These are phyloP conservation scores for Vireo altiloquus DNA, from an alignment of 2,113 vertebrate species.

Conservation along the genomic window DNA sequence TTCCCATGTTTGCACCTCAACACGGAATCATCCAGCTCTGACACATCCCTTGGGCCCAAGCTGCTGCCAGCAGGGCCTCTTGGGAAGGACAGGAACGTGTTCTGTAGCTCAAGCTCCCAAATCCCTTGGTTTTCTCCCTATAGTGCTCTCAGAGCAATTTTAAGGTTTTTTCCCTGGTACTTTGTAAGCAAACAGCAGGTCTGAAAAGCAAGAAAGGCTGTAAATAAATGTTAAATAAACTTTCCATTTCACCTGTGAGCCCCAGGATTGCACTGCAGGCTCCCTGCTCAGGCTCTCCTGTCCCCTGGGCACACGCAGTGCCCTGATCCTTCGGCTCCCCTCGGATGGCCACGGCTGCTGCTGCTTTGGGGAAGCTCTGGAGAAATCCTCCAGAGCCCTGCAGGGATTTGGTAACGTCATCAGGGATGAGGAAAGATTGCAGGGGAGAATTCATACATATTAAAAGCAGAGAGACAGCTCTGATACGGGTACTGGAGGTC, in stretches of 20 bases:
- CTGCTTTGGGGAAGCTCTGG: background rate
- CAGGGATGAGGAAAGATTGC: background rate
- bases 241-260: background rate
- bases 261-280: background rate
- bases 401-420: background rate
- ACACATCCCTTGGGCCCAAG: background rate
- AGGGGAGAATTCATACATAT: background rate
- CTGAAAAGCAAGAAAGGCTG: background rate
- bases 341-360: background rate
- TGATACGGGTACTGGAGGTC: background rate
- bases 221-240: background rate
- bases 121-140: background rate
- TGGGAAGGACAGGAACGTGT: background rate
- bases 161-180: background rate
- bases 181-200: background rate
- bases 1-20: background rate
- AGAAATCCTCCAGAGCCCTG: background rate
- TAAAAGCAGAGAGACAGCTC: background rate
- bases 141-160: background rate
- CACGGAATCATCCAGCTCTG: background rate
- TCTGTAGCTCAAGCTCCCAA: background rate
- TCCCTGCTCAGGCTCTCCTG: background rate
- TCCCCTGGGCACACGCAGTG: background rate
- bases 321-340: background rate
- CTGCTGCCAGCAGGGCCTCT: background rate